Percentiles rank a stretch among this genome's conserved stretches.
Evolutionary conservation across 1,140 invertebrate species (phyloP).

Genomic region (Lepidurus couesii): DNA sequence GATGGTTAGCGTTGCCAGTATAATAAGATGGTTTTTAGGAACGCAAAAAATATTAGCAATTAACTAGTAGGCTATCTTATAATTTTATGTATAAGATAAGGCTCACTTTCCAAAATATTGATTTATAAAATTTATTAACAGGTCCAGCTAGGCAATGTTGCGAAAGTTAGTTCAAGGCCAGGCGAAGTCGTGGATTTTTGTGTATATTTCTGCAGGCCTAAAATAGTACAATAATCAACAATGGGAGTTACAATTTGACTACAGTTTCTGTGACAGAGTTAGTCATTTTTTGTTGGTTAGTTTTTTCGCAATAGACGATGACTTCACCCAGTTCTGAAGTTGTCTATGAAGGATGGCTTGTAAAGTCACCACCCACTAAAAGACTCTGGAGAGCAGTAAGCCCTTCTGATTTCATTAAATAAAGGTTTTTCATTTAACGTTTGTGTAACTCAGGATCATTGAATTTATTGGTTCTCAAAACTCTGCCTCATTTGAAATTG

Average conservation of each 20-base stretch:
- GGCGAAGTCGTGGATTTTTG: background rate
- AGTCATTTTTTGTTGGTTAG: background rate
- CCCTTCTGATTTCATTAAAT: too few relatives aligned
- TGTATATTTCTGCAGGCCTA: background rate
- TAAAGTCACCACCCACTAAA: conserved; percentile 84
- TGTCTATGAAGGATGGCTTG: conserved; percentile 80
- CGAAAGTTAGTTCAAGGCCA: conserved; percentile 4
- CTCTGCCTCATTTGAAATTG: too few relatives aligned
- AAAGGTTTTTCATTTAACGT: too few relatives aligned
- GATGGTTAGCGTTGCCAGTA: background rate
- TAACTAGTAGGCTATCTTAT: too few relatives aligned
- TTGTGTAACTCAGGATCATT: too few relatives aligned
- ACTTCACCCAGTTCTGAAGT: conserved; percentile 48
- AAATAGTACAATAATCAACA: conserved; percentile 20
- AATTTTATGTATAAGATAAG: too few relatives aligned
- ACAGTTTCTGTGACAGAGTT: background rate
- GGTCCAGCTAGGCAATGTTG: background rate
- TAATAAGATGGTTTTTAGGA: background rate
- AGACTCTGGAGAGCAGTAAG: conserved; percentile 80
- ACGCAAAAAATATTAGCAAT: too few relatives aligned
- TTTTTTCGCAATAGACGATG: background rate
- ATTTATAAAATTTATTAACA: too few relatives aligned
- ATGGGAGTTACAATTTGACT: background rate
- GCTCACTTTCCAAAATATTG: too few relatives aligned
- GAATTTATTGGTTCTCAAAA: too few relatives aligned